Conservation (phyloP, 2,797 vertebrate species). For the Momotus momota region DNA sequence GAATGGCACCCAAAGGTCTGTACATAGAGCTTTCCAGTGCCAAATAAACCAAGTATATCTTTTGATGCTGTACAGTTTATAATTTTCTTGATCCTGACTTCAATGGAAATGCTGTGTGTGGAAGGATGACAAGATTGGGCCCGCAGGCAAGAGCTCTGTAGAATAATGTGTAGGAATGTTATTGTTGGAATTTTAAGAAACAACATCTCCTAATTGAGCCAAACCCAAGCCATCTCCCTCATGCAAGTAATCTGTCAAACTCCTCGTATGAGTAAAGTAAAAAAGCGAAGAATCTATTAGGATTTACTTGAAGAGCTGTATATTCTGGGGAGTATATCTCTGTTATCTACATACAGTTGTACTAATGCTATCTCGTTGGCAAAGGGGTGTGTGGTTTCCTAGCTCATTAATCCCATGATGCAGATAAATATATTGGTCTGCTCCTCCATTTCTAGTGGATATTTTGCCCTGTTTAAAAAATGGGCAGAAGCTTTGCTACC, state of each 20-base stretch:
- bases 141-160: constrained; percentile 65
- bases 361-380: not conserved
- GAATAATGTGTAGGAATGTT: constrained; percentile 59
- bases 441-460: not conserved
- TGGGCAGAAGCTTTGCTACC: not conserved
- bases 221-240: constrained; percentile 8
- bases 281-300: not conserved
- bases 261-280: not conserved
- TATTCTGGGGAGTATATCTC: not conserved
- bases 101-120: constrained; percentile 70
- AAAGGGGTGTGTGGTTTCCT: not conserved
- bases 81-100: constrained; percentile 77
- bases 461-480: not conserved
- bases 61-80: constrained; percentile 60
- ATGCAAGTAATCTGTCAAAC: constrained; percentile 19
- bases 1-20: constrained; percentile 47
- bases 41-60: constrained; percentile 63
- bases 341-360: not conserved
- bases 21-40: constrained; percentile 23
- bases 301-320: not conserved
- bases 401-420: not conserved
- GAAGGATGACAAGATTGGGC: constrained; percentile 72
- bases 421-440: constrained; percentile 11
- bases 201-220: constrained; percentile 36
- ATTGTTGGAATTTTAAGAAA: constrained; percentile 61